phyloP scores from a whole-genome alignment of 2,113 vertebrate species.

The Isurus oxyrinchus region DNA sequence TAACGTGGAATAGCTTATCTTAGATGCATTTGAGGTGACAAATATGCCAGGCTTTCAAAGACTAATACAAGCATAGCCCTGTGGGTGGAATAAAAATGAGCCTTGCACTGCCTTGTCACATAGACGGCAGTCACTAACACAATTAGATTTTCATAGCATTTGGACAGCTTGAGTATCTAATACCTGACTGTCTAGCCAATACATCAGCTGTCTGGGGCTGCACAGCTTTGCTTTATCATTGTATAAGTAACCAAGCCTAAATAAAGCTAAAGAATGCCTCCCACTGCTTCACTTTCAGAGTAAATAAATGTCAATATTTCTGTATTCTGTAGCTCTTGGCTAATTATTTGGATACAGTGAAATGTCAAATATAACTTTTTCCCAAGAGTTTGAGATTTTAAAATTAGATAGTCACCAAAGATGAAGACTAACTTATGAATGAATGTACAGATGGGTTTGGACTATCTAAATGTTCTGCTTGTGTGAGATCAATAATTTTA shows the following conservation, averaged over 20 bases:
- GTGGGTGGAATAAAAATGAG: conserved; percentile 59
- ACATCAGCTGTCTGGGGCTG: conserved; percentile 53
- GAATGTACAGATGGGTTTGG: background rate
- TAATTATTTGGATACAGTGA: background rate
- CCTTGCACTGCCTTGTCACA: conserved; percentile 47
- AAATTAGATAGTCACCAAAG: conserved; percentile 6
- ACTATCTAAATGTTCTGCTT: background rate
- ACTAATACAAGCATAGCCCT: conserved; percentile 51
- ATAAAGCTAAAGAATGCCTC: background rate
- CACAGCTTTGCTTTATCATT: conserved; percentile 51
- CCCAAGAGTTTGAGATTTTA: background rate
- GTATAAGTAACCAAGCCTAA: conserved; percentile 38
- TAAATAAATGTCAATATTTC: conserved; percentile 31
- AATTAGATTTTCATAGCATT: conserved; percentile 57
- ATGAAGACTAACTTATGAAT: background rate
- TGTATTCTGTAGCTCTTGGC: background rate
- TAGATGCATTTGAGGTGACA: conserved; percentile 55
- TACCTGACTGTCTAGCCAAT: conserved; percentile 61
- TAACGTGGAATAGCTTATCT: conserved; percentile 58
- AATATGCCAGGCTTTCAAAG: conserved; percentile 56
- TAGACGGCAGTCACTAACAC: conserved; percentile 54
- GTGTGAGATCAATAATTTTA: background rate
- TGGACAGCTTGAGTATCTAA: conserved; percentile 58
- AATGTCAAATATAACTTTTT: background rate
- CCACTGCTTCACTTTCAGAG: background rate